A percentile compares a stretch with the other conserved stretches of the same genome.
Conservation (phyloP, 2,113 vertebrate genomes). For the Chunga burmeisteri region DNA sequence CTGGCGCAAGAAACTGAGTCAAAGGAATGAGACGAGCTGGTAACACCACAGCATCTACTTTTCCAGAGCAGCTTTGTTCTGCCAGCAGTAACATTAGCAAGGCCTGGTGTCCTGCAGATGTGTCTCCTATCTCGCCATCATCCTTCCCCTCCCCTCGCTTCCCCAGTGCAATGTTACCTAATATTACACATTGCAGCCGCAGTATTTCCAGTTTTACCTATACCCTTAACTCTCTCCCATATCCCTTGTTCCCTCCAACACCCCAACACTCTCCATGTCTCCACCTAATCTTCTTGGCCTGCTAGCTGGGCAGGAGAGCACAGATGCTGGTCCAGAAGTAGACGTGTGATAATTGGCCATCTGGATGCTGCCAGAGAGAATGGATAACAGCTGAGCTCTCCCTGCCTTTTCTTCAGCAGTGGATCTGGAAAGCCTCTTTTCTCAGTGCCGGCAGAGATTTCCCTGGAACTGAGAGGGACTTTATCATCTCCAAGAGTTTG, state of each 20-base stretch:
- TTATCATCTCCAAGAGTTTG: slow-evolving; percentile 17
- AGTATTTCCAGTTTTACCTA: not conserved
- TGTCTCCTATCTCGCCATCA: not conserved
- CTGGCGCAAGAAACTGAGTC: not conserved
- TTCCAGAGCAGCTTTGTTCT: not conserved
- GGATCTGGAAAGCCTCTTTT: slow-evolving; percentile 40
- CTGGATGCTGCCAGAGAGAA: slow-evolving; percentile 46
- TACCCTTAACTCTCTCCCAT: not conserved
- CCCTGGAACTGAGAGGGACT: slow-evolving; percentile 40
- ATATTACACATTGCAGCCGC: slow-evolving; percentile 40
- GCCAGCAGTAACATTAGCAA: not conserved
- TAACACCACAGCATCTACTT: not conserved
- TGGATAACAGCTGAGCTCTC: slow-evolving; percentile 60
- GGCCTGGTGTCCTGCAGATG: slow-evolving; percentile 15
- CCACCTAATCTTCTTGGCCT: slow-evolving; percentile 50
- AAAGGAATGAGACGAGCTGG: not conserved
- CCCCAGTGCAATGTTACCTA: slow-evolving; percentile 5
- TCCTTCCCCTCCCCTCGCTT: not conserved
- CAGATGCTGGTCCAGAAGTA: slow-evolving; percentile 61
- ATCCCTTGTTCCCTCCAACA: slow-evolving; percentile 5
- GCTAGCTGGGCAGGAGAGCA: slow-evolving; percentile 22
- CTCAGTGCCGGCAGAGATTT: slow-evolving; percentile 35
- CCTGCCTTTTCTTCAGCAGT: slow-evolving; percentile 5
- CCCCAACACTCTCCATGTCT: slow-evolving; percentile 6
- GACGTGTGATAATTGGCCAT: slow-evolving; percentile 64